Conservation (phyloP, 1,140 invertebrate genomes). For the Chironomus striatipennis region DNA sequence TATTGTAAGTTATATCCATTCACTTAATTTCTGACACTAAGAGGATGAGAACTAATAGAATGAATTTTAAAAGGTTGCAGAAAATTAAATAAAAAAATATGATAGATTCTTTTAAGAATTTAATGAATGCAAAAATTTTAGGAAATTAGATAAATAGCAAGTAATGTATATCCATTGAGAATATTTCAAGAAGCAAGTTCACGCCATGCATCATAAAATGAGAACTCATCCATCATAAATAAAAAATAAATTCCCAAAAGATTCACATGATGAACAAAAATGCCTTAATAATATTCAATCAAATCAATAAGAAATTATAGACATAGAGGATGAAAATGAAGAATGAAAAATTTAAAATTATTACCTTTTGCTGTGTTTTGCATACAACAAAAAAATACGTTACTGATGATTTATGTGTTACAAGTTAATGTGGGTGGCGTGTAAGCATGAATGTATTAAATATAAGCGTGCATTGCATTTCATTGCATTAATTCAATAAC, state of each 20-base stretch:
- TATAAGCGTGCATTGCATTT: background rate
- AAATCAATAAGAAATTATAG: background rate
- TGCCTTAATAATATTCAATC: too few relatives aligned
- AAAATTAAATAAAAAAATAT: too few relatives aligned
- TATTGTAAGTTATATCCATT: too few relatives aligned
- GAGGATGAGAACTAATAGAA: too few relatives aligned
- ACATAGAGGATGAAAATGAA: background rate
- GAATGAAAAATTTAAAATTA: conserved; percentile 15
- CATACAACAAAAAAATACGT: background rate
- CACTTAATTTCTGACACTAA: too few relatives aligned
- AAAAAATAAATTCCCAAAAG: background rate
- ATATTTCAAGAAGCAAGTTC: background rate
- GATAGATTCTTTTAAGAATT: too few relatives aligned
- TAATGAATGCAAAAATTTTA: too few relatives aligned
- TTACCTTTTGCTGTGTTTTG: background rate
- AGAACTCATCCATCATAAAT: background rate
- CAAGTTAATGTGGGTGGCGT: conserved; percentile 15
- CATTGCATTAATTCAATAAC: background rate
- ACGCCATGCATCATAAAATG: background rate
- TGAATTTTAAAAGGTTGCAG: too few relatives aligned
- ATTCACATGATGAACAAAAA: too few relatives aligned
- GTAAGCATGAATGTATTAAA: background rate
- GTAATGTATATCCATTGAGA: background rate
- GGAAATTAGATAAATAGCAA: too few relatives aligned
- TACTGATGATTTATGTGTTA: conserved; percentile 5